Base-by-base conservation (phyloP, 2,888 invertebrate genomes). In the Drosophila mayaguana region DNA sequence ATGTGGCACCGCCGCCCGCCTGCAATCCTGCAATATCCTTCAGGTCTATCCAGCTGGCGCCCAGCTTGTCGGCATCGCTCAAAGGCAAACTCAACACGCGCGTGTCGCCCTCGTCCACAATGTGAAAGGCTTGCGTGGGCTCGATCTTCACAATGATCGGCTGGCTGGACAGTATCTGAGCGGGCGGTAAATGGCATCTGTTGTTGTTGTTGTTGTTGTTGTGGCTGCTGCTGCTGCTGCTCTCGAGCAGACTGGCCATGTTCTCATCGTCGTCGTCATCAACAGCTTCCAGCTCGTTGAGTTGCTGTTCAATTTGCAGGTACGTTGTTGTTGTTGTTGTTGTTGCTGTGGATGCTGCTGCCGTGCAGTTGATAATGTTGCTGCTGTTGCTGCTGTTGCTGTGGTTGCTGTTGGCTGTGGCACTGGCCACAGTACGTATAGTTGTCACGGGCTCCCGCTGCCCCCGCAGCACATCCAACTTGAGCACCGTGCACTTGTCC, bases 111-210 rank as follows among this genome's bases (percentile, higher is more conserved):
- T 92, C 92, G 59, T 92, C 92, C 61, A 92, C 88, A 48, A 92
- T 92, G 61, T 92, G 92, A 61, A 92, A 92, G 14, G 92, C 91
- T 62, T 92, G 92, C 9, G 92, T 91, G 20, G 92, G 92, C 72
- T 92, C 92, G 70, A 92, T 90, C 76, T 92, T 92, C 0, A 92
- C 92, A 32, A 92, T 92, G 25, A 92, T 92, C 53, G 93, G 93
- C 75, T 92, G 91, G 57, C 84, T 90, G 72, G 81, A 63, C 28
- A 87, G 61, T 7, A 87, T 73, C 45, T 86, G 72, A 11, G 79
- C 74, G 53, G 62, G 65, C 51, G 64, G 65, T 14, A 64, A 12
- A 48, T 64, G 34, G 22, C 54, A 65, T 32, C 65, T 59, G 66
- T 5, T 53, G 56, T 12, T 43, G 42, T 2, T 42, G 42, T 9